Evolutionary conservation across 2,797 vertebrate genomes (phyloP), one percentile per base, ranked within the genome.

Genomic region (Coilia nasus): DNA sequence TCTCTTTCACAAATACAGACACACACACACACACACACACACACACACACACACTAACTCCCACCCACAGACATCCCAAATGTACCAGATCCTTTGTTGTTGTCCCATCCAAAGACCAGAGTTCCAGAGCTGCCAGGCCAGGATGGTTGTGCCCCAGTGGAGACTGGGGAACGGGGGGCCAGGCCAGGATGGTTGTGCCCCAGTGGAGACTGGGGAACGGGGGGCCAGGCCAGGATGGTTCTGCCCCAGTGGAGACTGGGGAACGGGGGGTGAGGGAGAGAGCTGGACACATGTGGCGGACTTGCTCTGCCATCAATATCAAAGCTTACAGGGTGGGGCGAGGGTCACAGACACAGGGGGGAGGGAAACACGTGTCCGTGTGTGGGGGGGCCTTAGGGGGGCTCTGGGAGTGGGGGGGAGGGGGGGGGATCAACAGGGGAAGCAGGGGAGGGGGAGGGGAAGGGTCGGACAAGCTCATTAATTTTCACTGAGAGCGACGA

Each of bases 221-320:
- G 41, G 67, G 67, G 35, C 17, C 28, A 75, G 41, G 67, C 67
- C 67, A 75, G 67, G 31, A 1, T 1, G 35, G 67, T 64, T 64
- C 62, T 11, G 23, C 62, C 62, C 62, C 25, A 67, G n/a, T 28
- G 62, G 23, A 67, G 62, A 25, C 28, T 3, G 28, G 28, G 35
- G 5, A 41, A 41, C 2, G 19, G 67, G 41, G 67, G 67, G 67
- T 75, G 67, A 67, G 25, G 2, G 62, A 31, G 67, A 15, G 31
- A 75, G 31, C 67, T 6, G 67, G 67, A 41, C 67, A 41, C 67
- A 75, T 75, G 67, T 75, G 67, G 28, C 35, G 28, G 67, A 41
- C 67, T 75, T 35, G 54, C 31, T 81, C 60, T 59, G 57, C 81
- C 81, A 84, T 87, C 78, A 87, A 87, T 82, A 87, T 82, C 81